A percentile compares a stretch with the other conserved stretches of the same genome.
Conservation (phyloP, 2,888 invertebrate genomes). For the Chaetogeoica ovagalla region DNA sequence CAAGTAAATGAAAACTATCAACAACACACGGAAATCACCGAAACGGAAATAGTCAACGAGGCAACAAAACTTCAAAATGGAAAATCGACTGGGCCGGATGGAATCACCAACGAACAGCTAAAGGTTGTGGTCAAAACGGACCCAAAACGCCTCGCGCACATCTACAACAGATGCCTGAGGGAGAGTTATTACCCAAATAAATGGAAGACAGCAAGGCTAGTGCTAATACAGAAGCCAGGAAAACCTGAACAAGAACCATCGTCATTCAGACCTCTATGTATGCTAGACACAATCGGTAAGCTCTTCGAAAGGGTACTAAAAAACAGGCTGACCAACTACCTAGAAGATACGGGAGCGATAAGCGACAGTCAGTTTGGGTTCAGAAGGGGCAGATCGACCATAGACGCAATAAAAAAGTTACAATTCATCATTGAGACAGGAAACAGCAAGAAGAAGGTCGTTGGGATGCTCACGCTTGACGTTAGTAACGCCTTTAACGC, state of each 20-base stretch:
- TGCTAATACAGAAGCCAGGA: no score
- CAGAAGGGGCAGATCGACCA: background rate
- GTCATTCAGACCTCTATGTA: background rate
- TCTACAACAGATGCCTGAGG: no score
- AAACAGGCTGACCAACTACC: background rate
- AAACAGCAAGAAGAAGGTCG: background rate
- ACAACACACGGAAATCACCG: no score
- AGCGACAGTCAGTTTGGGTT: background rate
- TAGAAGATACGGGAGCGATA: background rate
- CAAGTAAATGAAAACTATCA: no score
- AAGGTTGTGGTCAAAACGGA: no score
- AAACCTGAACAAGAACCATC: background rate
- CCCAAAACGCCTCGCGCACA: no score
- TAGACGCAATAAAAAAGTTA: background rate
- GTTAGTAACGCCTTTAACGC: background rate
- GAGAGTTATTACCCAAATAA: no score
- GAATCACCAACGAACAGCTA: no score
- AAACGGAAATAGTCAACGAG: no score
- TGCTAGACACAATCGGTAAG: background rate
- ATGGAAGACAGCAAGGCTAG: no score
- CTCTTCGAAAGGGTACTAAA: background rate
- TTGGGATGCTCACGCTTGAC: background rate
- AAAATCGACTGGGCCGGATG: no score
- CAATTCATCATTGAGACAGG: background rate
- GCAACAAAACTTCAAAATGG: no score